Conservation (phyloP, 2,797 vertebrate species). For the Orestias chungarensis region DNA sequence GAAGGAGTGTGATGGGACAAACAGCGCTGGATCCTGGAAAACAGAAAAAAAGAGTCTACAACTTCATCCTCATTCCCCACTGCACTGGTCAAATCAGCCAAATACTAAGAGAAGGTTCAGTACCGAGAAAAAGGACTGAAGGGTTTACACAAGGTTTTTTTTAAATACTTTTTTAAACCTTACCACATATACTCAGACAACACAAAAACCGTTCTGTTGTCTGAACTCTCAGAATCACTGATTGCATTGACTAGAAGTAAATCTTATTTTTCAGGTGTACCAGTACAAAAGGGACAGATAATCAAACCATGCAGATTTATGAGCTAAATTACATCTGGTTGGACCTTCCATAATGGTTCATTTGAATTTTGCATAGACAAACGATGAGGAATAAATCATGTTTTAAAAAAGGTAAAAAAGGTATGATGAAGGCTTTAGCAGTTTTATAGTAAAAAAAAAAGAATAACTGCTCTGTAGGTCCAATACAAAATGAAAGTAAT, state of each 20-base stretch:
- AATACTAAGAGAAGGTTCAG: background rate
- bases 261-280: background rate
- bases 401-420: no score
- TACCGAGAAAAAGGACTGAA: background rate
- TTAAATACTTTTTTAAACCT: no score
- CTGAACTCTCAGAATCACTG: background rate
- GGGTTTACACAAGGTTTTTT: constrained; percentile 14
- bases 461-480: no score
- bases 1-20: constrained; percentile 32
- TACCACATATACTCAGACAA: no score
- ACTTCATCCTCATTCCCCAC: constrained; percentile 11
- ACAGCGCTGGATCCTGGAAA: constrained; percentile 3
- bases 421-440: no score
- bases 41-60: constrained; percentile 18
- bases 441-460: no score
- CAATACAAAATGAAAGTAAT: no score
- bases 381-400: no score
- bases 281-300: background rate
- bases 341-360: no score
- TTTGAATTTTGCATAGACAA: no score
- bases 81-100: constrained; percentile 24
- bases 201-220: background rate
- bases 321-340: no score
- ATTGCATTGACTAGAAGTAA: background rate
- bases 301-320: background rate